A percentile compares a stretch with the other conserved stretches of the same genome.
Evolutionary conservation across 2,113 vertebrate species (phyloP).

Genomic region (Oreochromis spilurus): DNA sequence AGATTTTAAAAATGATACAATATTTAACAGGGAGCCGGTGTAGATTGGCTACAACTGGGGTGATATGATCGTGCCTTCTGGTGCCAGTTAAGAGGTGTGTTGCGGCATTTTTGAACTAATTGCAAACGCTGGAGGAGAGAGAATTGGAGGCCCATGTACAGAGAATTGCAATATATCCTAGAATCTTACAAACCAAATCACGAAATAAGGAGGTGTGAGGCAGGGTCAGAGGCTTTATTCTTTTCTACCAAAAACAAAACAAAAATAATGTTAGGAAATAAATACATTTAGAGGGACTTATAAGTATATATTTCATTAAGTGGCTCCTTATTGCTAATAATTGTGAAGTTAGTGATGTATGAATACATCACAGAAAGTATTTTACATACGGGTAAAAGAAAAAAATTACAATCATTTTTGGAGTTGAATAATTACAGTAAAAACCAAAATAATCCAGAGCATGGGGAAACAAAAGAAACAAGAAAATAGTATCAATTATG

Average conservation of each 20-base stretch:
- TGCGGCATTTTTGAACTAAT: rapidly evolving
- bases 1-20: rapidly evolving
- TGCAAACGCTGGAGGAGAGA: not conserved
- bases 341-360: not conserved
- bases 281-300: not conserved
- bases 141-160: not conserved
- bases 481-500: not conserved
- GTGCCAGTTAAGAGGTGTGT: not conserved
- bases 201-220: not conserved
- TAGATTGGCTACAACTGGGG: not conserved
- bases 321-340: not conserved
- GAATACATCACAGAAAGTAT: not conserved
- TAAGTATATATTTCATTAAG: not conserved
- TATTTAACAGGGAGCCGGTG: not conserved
- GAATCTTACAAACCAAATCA: rapidly evolving
- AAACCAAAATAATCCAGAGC: not conserved
- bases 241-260: not conserved
- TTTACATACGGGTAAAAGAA: not conserved
- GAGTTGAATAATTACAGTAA: not conserved
- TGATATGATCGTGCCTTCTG: not conserved
- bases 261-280: not conserved
- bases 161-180: not conserved
- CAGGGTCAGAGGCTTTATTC: not conserved
- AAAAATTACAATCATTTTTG: not conserved
- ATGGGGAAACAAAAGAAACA: rapidly evolving